These are phyloP conservation scores for Epistrophe grossulariae DNA, from an alignment of 2,888 invertebrate species.

Conservation along the genomic window DNA sequence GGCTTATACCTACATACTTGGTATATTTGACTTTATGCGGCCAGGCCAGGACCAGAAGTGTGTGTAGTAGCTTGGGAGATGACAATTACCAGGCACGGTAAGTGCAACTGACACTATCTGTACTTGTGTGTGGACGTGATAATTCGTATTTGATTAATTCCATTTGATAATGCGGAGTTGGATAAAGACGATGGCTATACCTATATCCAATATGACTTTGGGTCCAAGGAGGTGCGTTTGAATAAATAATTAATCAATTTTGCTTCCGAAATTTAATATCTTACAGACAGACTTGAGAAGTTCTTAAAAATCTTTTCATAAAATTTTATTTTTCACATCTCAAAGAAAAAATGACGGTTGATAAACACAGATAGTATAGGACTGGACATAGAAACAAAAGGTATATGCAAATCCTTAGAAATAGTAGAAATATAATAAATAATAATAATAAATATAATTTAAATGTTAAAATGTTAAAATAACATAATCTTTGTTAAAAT, in stretches of 20 bases:
- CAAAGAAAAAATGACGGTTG: too few relatives aligned
- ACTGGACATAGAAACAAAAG: too few relatives aligned
- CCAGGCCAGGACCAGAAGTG: not conserved
- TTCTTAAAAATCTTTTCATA: not conserved
- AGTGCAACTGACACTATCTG: slow-evolving; percentile 75
- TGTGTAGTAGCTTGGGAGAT: slow-evolving; percentile 63
- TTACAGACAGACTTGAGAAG: too few relatives aligned
- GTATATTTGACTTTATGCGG: not conserved
- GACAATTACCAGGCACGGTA: slow-evolving; percentile 73
- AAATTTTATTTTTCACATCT: too few relatives aligned
- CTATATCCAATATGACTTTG: not conserved
- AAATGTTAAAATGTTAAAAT: too few relatives aligned
- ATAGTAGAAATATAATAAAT: too few relatives aligned
- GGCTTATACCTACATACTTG: not conserved
- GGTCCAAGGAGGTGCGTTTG: slow-evolving; percentile 36
- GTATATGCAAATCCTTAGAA: too few relatives aligned
- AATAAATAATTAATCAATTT: slow-evolving; percentile 55
- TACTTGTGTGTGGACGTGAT: slow-evolving; percentile 71
- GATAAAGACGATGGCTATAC: not conserved
- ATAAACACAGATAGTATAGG: too few relatives aligned
- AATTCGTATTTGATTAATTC: slow-evolving; percentile 75
- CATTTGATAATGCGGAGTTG: slow-evolving; percentile 59
- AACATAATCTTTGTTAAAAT: too few relatives aligned
- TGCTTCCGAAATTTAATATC: not conserved
- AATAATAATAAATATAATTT: too few relatives aligned